Evolutionary conservation across 2,113 vertebrate genomes (phyloP).

Genomic region (Mormoops blainvillei): DNA sequence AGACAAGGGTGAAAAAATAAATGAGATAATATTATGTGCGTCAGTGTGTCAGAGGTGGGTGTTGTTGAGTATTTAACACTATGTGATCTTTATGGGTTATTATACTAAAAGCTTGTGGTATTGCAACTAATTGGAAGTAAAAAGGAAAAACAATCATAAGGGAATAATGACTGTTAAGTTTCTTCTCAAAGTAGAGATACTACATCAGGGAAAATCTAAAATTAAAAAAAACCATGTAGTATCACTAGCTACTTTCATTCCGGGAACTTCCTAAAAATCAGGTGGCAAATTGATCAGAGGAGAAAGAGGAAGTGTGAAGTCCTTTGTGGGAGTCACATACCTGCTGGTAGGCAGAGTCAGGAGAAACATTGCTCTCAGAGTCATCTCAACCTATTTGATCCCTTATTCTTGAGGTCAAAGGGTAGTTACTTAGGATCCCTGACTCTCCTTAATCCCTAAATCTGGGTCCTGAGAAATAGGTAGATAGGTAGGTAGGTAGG

Average conservation of each 20-base stretch:
- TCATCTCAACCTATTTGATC: not conserved
- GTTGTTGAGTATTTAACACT: not conserved
- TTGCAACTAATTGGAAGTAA: not conserved
- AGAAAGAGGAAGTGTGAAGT: not conserved
- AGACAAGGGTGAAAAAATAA: not conserved
- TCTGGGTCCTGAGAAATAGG: not conserved
- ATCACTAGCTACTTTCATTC: not conserved
- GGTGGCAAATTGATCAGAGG: not conserved
- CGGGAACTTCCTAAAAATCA: constrained; percentile 15
- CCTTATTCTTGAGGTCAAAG: not conserved
- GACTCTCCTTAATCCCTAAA: not conserved
- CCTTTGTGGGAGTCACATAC: not conserved
- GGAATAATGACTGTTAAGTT: not conserved
- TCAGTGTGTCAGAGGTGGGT: not conserved
- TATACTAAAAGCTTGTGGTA: not conserved
- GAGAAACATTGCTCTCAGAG: not conserved
- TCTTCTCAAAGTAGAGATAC: constrained; percentile 35
- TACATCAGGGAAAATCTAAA: not conserved
- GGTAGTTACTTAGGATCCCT: not conserved
- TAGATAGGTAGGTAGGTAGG: no score
- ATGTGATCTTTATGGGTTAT: not conserved
- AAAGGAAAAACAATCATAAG: not conserved
- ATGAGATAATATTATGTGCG: not conserved
- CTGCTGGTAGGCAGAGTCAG: not conserved
- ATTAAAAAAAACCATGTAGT: not conserved